These are phyloP conservation scores for Plebejus anna DNA, from an alignment of 2,888 invertebrate genomes.

Conservation along the genomic window DNA sequence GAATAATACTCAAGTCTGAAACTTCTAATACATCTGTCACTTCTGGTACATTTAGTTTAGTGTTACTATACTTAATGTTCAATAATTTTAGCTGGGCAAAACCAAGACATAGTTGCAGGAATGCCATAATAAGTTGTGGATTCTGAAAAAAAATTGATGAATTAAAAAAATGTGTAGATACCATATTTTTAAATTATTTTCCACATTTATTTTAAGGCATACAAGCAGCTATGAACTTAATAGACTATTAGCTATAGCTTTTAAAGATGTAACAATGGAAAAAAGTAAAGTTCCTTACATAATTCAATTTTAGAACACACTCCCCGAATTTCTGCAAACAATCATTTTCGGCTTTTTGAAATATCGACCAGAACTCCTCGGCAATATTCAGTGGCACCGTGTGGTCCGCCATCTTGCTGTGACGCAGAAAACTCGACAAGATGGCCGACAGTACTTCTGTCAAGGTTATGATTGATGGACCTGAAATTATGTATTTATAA, in stretches of 20 bases:
- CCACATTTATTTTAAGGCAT: no score
- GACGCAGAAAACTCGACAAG: constrained; percentile 57
- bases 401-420: constrained; percentile 73
- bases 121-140: constrained; percentile 50
- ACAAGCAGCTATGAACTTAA: no score
- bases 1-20: constrained; percentile 53
- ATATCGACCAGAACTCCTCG: constrained; percentile 62
- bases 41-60: constrained; percentile 47
- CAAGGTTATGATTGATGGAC: constrained; percentile 60
- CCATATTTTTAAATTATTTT: no score
- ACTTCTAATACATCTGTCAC: constrained; percentile 42
- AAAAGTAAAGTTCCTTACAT: constrained; percentile 49
- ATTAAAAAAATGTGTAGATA: no score
- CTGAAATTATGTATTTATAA: constrained; percentile 46
- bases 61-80: constrained; percentile 63
- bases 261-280: background rate
- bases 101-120: constrained; percentile 56
- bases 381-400: constrained; percentile 63
- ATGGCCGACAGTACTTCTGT: constrained; percentile 64
- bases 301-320: constrained; percentile 53
- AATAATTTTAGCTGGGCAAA: constrained; percentile 62
- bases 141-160: constrained; percentile 55
- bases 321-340: constrained; percentile 59
- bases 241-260: no score
- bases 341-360: constrained; percentile 54